Evolutionary conservation across 2,113 vertebrate genomes (phyloP).

Genomic region (Tenrec ecaudatus): DNA sequence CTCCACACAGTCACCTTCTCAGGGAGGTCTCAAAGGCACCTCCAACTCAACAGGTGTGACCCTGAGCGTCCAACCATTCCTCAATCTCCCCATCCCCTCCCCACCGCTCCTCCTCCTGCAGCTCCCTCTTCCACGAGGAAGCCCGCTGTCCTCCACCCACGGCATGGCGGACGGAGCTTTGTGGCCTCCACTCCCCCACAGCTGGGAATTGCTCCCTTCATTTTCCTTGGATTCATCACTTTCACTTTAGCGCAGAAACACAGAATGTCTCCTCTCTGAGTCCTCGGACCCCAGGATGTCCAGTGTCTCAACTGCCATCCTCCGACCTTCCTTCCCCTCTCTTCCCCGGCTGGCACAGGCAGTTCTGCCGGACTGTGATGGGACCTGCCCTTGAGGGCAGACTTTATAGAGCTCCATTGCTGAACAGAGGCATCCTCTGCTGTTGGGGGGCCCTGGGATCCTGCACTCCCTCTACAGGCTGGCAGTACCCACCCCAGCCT

Average conservation of each 20-base stretch:
- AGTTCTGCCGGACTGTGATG: rapidly evolving
- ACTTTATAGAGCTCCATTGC: rapidly evolving
- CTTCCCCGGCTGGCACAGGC: rapidly evolving
- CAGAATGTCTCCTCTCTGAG: rapidly evolving
- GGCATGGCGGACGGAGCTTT: neutral
- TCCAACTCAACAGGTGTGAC: neutral
- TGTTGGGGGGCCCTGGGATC: neutral
- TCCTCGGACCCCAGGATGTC: no score
- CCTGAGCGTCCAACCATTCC: neutral
- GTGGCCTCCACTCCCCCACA: no score
- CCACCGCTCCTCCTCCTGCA: no score
- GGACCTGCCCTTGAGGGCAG: rapidly evolving
- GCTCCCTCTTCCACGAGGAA: no score
- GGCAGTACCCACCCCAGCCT: rapidly evolving
- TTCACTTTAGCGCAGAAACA: neutral
- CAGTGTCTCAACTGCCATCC: rapidly evolving
- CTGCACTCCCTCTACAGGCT: neutral
- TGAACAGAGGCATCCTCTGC: neutral
- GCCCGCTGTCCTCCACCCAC: no score
- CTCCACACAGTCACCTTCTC: rapidly evolving
- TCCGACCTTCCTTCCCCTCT: neutral
- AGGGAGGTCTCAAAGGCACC: neutral
- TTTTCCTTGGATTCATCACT: no score
- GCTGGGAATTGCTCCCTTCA: no score
- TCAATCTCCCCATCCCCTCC: rapidly evolving